phyloP scores from a whole-genome alignment of 2,888 invertebrate species.

The Acleris emargana region DNA sequence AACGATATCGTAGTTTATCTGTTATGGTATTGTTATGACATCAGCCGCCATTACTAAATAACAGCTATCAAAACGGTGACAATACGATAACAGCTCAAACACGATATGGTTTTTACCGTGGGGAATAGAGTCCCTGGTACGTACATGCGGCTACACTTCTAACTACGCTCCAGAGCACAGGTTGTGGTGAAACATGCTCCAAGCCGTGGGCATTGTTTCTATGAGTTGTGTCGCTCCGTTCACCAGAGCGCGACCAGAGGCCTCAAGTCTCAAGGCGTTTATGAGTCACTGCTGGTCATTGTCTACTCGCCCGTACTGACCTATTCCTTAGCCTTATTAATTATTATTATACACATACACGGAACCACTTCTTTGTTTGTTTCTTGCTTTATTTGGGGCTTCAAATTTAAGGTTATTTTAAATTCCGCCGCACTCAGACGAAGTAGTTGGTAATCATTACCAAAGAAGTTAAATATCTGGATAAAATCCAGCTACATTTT shows the following conservation, averaged over 20 bases:
- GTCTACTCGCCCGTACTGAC: conserved; percentile 16
- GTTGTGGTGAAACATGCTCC: conserved; percentile 53
- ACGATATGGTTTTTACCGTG: too few species aligned
- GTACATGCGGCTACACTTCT: not conserved
- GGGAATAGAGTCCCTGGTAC: too few species aligned
- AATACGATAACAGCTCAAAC: too few species aligned
- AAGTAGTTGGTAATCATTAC: not conserved
- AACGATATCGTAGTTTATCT: too few species aligned
- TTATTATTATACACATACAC: too few species aligned
- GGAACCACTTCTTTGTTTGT: conserved; percentile 10
- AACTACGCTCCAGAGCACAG: conserved; percentile 17
- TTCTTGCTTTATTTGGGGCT: not conserved
- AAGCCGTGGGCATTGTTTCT: conserved; percentile 66
- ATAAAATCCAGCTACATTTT: too few species aligned
- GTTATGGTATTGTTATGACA: too few species aligned
- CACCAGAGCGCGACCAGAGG: conserved; percentile 66
- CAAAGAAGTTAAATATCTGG: not conserved
- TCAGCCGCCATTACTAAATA: too few species aligned
- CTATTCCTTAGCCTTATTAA: conserved; percentile 14
- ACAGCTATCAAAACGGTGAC: too few species aligned
- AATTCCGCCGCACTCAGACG: too few species aligned
- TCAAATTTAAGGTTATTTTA: too few species aligned
- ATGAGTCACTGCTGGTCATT: conserved; percentile 52
- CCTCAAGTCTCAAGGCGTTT: conserved; percentile 50
- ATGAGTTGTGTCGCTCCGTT: conserved; percentile 56